A percentile compares a stretch with the other conserved stretches of the same genome.
These are phyloP conservation scores for Tamias sibiricus DNA, from an alignment of 2,113 vertebrate genomes.

Conservation along the genomic window DNA sequence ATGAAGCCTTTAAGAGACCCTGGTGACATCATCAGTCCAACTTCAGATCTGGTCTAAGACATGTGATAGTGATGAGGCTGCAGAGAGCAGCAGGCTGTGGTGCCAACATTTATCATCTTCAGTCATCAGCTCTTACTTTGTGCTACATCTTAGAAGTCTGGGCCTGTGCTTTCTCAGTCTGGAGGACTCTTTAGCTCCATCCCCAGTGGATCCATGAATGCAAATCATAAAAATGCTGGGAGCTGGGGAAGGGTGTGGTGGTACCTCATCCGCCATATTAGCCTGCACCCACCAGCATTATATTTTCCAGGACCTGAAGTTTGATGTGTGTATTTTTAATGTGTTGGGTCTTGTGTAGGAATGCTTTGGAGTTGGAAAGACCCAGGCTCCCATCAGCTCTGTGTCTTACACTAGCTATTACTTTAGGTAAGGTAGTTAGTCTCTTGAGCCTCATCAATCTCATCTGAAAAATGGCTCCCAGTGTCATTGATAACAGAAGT, in stretches of 20 bases:
- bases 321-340: neutral
- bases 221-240: neutral
- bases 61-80: neutral
- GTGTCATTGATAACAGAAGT: neutral
- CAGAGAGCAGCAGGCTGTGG: neutral
- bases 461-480: neutral
- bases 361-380: neutral
- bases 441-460: neutral
- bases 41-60: conserved; percentile 38
- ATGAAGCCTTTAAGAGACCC: conserved; percentile 65
- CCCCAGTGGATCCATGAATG: neutral
- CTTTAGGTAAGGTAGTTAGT: neutral
- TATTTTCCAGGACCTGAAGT: neutral
- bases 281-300: too few species aligned
- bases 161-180: neutral
- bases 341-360: neutral
- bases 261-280: neutral
- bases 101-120: neutral
- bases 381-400: neutral
- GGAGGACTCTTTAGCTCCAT: neutral
- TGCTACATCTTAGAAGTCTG: neutral
- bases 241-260: neutral
- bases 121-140: neutral
- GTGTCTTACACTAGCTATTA: neutral
- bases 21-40: conserved; percentile 65